These are phyloP conservation scores for Napeogenes sylphis DNA, from an alignment of 2,888 invertebrate species.

Conservation along the genomic window DNA sequence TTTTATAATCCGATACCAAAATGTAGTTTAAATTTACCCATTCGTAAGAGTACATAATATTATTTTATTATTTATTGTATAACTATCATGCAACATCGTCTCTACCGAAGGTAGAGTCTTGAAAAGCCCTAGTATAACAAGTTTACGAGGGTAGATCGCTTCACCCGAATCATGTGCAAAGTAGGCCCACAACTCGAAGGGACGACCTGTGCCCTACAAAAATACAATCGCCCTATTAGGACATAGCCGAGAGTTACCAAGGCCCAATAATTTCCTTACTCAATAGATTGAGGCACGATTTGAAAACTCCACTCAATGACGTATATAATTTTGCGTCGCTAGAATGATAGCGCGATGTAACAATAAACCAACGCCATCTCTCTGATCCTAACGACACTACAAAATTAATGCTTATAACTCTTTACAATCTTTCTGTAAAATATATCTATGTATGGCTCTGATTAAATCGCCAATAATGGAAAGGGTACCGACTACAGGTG, in stretches of 20 bases:
- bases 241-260: conserved; percentile 93
- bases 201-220: conserved; percentile 93
- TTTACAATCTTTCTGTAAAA: no score
- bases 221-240: conserved; percentile 79
- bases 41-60: no score
- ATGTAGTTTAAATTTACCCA: no score
- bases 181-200: conserved; percentile 85
- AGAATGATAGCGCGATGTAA: conserved; percentile 24
- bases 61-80: no score
- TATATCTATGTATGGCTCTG: no score
- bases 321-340: neutral
- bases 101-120: no score
- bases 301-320: accelerated
- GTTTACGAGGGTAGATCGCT: conserved; percentile 84
- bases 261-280: conserved; percentile 84
- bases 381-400: no score
- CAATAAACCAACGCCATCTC: conserved; percentile 28
- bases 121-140: neutral
- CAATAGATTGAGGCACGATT: conserved; percentile 87
- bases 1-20: no score
- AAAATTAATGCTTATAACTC: no score
- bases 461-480: no score
- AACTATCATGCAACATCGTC: no score
- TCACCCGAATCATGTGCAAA: conserved; percentile 84
- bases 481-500: no score